Base-by-base conservation (phyloP, 2,797 vertebrate genomes). In the Buceros bicornis region DNA sequence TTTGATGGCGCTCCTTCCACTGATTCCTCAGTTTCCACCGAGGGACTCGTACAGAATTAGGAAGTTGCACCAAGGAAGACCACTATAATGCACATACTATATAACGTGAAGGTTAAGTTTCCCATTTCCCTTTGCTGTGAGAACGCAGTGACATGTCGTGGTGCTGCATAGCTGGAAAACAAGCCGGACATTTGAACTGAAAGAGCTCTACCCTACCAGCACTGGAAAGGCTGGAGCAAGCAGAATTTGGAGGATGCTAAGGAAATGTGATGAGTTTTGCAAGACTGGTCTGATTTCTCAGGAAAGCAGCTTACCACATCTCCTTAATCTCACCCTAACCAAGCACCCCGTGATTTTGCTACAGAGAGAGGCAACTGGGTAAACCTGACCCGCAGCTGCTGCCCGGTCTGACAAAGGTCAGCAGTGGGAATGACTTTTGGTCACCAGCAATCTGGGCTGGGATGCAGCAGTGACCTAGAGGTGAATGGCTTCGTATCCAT, bases 81-180 rank as follows among this genome's bases (percentile, higher is more conserved):
- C 26, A 54, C 15, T 28, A 0, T 0, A 43, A 62, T 3, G 21
- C 2, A 29, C 7, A 8, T 2, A 35, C 10, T 22, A 3, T 22
- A 3, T 16, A 67, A 70, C 31, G 48, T 2, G 19, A 48, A 76
- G 48, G 35, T 53, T n/a, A 42, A 31, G 43, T 53, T 15, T 56
- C 43, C 35, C 16, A 18, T 19, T 40, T 65, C 43, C 45, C 61
- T 64, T 76, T 80, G 73, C 37, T 47, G 33, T 31, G 21, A 78
- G 24, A 70, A 87, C 29, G 31, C 4, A n/a, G 24, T 16, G 33
- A 57, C 8, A 50, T 5, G 18, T 8, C 45, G 45, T 54, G 31
- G 22, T 37, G 62, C 31, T 37, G 10, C 24, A 14, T 6, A 25
- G 40, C 1, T 47, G 21, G 43, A 57, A 51, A 61, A 8, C 35